phyloP scores from a whole-genome alignment of 2,888 invertebrate species.

The Lithosia quadra region DNA sequence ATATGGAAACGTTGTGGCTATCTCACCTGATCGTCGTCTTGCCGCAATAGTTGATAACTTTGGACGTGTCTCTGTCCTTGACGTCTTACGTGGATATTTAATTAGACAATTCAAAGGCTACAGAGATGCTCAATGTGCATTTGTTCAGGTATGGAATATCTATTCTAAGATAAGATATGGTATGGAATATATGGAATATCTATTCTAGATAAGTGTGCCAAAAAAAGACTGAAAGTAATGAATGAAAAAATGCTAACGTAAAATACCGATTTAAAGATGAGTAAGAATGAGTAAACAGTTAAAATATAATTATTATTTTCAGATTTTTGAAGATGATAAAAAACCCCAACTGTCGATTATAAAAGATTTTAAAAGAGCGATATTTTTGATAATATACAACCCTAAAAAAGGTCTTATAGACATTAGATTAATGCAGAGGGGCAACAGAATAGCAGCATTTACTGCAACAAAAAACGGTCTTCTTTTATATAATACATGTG shows the following conservation, averaged over 20 bases:
- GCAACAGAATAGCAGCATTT: conserved; percentile 96
- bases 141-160: conserved; percentile 90
- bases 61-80: conserved; percentile 95
- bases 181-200: conserved; percentile 71
- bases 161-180: too few relatives aligned
- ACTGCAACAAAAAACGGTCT: conserved; percentile 95
- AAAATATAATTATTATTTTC: conserved; percentile 43
- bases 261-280: background rate
- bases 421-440: conserved; percentile 96
- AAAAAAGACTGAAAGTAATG: background rate
- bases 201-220: too few relatives aligned
- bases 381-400: conserved; percentile 97
- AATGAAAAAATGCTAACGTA: background rate
- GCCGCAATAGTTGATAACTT: conserved; percentile 94
- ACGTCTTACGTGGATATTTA: conserved; percentile 92
- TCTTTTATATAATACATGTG: conserved; percentile 93
- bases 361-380: conserved; percentile 87
- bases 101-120: conserved; percentile 98
- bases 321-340: conserved; percentile 81
- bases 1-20: conserved; percentile 89
- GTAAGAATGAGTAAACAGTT: background rate
- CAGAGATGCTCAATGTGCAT: conserved; percentile 97
- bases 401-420: conserved; percentile 97
- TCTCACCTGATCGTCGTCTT: conserved; percentile 93
- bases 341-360: conserved; percentile 76